A percentile compares a stretch with the other conserved stretches of the same genome.
Conservation (phyloP, 2,888 invertebrate species). For the Diachrysia chrysitis region DNA sequence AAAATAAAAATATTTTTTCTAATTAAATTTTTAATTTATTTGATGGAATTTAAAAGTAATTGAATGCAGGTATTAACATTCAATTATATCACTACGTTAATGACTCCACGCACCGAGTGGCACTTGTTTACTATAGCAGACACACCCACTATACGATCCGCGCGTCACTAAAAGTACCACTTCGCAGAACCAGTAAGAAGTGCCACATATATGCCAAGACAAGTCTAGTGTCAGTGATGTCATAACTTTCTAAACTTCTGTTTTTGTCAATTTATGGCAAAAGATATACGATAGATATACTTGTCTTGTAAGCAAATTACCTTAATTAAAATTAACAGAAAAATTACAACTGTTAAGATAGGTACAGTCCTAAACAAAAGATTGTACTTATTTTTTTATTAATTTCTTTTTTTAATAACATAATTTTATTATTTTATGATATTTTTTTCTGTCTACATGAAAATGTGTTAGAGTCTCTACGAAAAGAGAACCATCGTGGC, state of each 20-base stretch:
- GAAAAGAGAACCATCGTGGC: too few relatives aligned
- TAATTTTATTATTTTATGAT: too few relatives aligned
- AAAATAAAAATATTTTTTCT: too few relatives aligned
- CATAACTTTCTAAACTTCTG: neutral
- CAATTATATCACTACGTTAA: constrained; percentile 41
- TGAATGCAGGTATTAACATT: constrained; percentile 2
- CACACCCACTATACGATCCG: constrained; percentile 41
- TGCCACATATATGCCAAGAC: neutral
- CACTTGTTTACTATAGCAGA: constrained; percentile 51
- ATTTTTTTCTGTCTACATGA: too few relatives aligned
- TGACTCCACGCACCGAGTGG: constrained; percentile 36
- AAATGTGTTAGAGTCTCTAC: too few relatives aligned
- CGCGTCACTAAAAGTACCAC: constrained; percentile 55
- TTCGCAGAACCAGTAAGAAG: constrained; percentile 18
- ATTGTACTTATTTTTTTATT: too few relatives aligned
- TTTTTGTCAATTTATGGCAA: neutral
- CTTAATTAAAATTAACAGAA: too few relatives aligned
- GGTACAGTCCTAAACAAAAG: constrained; percentile 7
- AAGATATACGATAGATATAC: too few relatives aligned
- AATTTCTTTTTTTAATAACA: too few relatives aligned
- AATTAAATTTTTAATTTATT: too few relatives aligned
- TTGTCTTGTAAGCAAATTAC: too few relatives aligned
- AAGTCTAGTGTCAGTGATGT: neutral
- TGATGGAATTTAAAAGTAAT: neutral
- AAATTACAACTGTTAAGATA: neutral